Conservation (phyloP, 2,888 invertebrate species). For the Saturnia pavonia region DNA sequence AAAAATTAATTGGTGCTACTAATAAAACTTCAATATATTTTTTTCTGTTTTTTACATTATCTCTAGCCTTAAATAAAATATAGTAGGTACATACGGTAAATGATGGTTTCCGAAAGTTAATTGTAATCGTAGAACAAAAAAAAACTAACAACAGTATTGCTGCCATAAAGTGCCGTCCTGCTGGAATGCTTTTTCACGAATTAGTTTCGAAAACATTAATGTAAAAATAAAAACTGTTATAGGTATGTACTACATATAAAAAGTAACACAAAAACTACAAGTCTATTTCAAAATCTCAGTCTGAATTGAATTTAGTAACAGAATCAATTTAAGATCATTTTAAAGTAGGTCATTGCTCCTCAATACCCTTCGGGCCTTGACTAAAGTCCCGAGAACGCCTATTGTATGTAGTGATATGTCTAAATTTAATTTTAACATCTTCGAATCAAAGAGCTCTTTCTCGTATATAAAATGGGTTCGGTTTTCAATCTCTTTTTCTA, state of each 20-base stretch:
- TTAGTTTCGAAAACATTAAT: too few relatives aligned
- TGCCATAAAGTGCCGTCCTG: background rate
- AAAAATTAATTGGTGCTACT: background rate
- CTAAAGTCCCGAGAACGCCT: background rate
- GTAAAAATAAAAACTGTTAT: too few relatives aligned
- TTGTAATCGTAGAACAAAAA: too few relatives aligned
- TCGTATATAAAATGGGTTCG: background rate
- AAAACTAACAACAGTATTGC: background rate
- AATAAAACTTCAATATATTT: background rate
- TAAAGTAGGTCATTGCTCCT: background rate
- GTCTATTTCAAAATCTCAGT: too few relatives aligned
- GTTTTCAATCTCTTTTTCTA: background rate
- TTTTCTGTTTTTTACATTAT: background rate
- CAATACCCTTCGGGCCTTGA: background rate
- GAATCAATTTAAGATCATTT: background rate
- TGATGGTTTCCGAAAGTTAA: too few relatives aligned
- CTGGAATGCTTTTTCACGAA: background rate
- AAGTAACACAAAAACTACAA: too few relatives aligned
- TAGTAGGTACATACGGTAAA: too few relatives aligned
- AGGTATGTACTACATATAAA: too few relatives aligned
- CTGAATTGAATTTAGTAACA: too few relatives aligned
- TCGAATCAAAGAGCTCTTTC: background rate
- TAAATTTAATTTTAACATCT: background rate
- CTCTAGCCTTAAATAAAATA: background rate
- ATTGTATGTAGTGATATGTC: background rate